Conservation (phyloP, 2,888 invertebrate genomes). For the Drosophila pullipes region DNA sequence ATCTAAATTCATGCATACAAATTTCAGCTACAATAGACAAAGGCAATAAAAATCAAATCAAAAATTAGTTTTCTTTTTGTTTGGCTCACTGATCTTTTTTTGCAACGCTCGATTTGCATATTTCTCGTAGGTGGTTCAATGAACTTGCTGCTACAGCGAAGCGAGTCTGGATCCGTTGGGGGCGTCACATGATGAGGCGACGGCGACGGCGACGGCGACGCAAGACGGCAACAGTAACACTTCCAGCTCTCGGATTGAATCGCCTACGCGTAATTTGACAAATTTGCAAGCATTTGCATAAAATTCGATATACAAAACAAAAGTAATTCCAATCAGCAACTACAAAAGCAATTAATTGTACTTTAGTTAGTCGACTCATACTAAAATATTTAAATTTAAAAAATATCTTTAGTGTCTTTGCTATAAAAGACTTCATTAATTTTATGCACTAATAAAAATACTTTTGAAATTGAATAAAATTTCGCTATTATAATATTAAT, state of each 20-base stretch:
- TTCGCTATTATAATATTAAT: conserved; percentile 54
- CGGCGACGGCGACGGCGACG: conserved; percentile 20
- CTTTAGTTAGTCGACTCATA: conserved; percentile 7
- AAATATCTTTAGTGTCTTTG: neutral
- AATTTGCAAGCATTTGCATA: conserved; percentile 75
- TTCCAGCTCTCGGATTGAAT: conserved; percentile 55
- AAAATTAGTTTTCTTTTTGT: conserved; percentile 69
- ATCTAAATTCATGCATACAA: conserved; percentile 50
- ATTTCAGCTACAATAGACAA: conserved; percentile 54
- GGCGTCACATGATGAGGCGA: conserved; percentile 67
- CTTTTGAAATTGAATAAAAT: neutral
- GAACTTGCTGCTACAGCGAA: conserved; percentile 65
- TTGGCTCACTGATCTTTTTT: conserved; percentile 57
- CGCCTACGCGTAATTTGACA: conserved; percentile 75
- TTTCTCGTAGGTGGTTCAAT: conserved; percentile 80
- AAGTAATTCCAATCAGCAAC: conserved; percentile 49
- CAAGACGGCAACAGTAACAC: conserved; percentile 43
- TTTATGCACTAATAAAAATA: conserved; percentile 10
- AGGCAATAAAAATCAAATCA: conserved; percentile 66
- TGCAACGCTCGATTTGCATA: conserved; percentile 75
- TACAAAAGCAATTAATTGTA: conserved; percentile 35
- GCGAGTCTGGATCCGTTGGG: conserved; percentile 49
- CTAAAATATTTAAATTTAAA: neutral
- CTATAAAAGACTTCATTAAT: neutral
- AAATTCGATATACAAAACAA: conserved; percentile 42